Base-by-base conservation (phyloP, 2,888 invertebrate genomes). In the Agriopis aurantiaria region DNA sequence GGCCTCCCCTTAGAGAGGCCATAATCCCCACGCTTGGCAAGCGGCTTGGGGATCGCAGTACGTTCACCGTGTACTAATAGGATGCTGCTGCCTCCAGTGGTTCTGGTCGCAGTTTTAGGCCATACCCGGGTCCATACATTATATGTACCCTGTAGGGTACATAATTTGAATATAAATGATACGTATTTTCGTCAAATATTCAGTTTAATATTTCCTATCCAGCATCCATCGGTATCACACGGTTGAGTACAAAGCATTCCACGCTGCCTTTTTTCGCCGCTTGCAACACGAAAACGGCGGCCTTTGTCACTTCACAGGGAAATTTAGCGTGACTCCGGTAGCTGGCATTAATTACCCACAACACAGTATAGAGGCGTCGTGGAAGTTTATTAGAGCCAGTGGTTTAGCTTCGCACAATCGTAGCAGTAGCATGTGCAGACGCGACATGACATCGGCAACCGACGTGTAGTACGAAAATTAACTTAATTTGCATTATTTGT, bases 321-420 rank as follows among this genome's bases (percentile, higher is more conserved):
- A 77, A 77, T 75, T 77, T 75, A 69, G 62, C 74, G 62, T 70
- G 73, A 73, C 77, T 73, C 61, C 57, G 78, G 77, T 78, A 74
- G 79, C 68, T 74, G 69, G 75, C 78, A 83, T 85, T 83, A 82
- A 85, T 85, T 84, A 84, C 78, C 79, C 78, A 79, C 69, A 83
- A 78, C 75, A 76, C 65, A 77, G 68, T 73, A 80, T 80, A 75
- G 80, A 79, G 68, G 78, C 68, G 40, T 52, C 58, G 40, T 70
- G 48, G 46, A 70, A 57, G 33, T 65, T 69, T 65, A 62, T 65
- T 70, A 63, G 33, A n/a, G 53, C 11, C 70, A 66, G 62, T 58
- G 33, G 56, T 49, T 52, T 4, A 62, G 48, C 65, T 65, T 62
- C 11, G 17, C 2, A 48, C 46, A 51, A 53, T 53, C n/a, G 41